Percentiles rank a stretch among this genome's conserved stretches.
Conservation (phyloP, 2,797 vertebrate genomes). For the Sebastes matsubarae region DNA sequence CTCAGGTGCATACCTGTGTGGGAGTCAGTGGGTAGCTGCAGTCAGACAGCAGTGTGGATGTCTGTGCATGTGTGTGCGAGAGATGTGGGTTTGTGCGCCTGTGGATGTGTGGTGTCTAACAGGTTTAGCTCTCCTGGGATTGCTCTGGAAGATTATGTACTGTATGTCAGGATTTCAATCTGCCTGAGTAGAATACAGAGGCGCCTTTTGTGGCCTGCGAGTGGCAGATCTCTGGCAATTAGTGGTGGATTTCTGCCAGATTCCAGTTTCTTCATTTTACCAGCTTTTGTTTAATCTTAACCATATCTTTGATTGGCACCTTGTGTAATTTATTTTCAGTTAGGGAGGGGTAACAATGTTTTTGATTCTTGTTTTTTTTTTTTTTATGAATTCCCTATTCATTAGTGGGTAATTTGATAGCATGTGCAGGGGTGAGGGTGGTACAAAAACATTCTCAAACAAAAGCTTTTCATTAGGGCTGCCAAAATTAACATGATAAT, state of each 20-base stretch:
- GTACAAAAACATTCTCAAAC: neutral
- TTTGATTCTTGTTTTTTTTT: neutral
- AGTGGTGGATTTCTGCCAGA: neutral
- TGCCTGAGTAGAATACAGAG: slow-evolving; percentile 44
- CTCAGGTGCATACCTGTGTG: slow-evolving; percentile 18
- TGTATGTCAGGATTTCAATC: slow-evolving; percentile 58
- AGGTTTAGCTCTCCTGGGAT: slow-evolving; percentile 60
- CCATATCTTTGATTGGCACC: neutral
- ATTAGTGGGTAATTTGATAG: neutral
- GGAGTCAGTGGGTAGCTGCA: neutral
- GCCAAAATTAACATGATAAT: too few species aligned
- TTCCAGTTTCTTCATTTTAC: neutral
- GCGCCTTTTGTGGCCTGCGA: slow-evolving; percentile 4
- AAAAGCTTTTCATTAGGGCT: neutral
- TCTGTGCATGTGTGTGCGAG: neutral
- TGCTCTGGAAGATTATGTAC: slow-evolving; percentile 53
- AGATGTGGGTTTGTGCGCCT: neutral
- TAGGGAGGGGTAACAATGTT: neutral
- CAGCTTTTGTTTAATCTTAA: neutral
- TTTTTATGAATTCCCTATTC: neutral
- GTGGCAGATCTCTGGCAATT: slow-evolving; percentile 10
- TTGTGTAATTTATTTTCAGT: neutral
- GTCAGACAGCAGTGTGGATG: neutral
- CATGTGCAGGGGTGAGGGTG: neutral
- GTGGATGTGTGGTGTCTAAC: slow-evolving; percentile 26